Conservation (phyloP, 2,797 vertebrate species). For the Pseudochromis fuscus region DNA sequence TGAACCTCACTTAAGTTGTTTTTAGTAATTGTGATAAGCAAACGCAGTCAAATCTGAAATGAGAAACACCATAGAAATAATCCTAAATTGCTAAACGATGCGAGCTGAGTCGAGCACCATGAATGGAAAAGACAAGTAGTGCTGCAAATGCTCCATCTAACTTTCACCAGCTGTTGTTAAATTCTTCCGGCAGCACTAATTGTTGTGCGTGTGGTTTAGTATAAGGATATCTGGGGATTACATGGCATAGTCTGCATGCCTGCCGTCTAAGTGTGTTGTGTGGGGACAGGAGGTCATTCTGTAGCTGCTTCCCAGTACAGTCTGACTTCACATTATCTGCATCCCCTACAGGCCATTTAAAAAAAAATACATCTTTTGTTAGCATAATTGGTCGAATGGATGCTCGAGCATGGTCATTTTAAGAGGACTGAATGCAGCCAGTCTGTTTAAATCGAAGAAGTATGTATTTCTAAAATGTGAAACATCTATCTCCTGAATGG, state of each 20-base stretch:
- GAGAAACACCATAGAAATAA: slow-evolving; percentile 15
- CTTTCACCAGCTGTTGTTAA: slow-evolving; percentile 85
- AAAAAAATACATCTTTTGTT: slow-evolving; percentile 81
- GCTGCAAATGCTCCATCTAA: slow-evolving; percentile 73
- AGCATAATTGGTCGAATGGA: slow-evolving; percentile 68
- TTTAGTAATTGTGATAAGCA: too few relatives aligned
- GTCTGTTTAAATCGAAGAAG: slow-evolving; percentile 71
- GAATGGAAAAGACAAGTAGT: slow-evolving; percentile 69
- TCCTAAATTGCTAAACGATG: slow-evolving; percentile 35
- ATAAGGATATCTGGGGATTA: slow-evolving; percentile 85
- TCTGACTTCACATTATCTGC: slow-evolving; percentile 68
- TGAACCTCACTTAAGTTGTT: neutral
- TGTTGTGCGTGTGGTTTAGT: slow-evolving; percentile 85
- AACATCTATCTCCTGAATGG: slow-evolving; percentile 76
- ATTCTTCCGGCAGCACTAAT: slow-evolving; percentile 86
- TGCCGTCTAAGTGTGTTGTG: slow-evolving; percentile 79
- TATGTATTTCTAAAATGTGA: slow-evolving; percentile 81
- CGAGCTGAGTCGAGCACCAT: slow-evolving; percentile 56
- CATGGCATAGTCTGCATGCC: slow-evolving; percentile 82
- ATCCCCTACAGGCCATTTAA: slow-evolving; percentile 65
- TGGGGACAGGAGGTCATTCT: slow-evolving; percentile 79
- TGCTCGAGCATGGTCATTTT: slow-evolving; percentile 69
- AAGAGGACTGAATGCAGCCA: slow-evolving; percentile 62
- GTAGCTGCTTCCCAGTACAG: slow-evolving; percentile 75
- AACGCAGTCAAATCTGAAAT: slow-evolving; percentile 3